Evolutionary conservation across 2,113 vertebrate genomes (phyloP), one percentile per base, ranked within the genome.

Genomic region (Bubo bubo): DNA sequence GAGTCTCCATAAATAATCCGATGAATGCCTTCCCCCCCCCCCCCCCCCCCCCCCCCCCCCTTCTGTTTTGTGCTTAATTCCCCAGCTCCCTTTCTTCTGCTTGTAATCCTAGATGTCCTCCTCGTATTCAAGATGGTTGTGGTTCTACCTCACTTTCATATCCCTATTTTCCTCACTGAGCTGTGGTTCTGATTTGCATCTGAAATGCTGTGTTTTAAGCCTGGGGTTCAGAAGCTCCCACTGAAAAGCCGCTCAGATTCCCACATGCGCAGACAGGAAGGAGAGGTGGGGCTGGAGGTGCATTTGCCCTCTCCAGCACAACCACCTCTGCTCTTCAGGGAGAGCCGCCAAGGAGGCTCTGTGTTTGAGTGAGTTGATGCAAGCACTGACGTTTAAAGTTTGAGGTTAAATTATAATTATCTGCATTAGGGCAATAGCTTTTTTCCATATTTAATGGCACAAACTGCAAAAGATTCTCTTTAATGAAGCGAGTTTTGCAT

Each of bases 251-350:
- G 0, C 13, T 70, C 34, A 63, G n/a, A 12, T 4, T 53, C 21
- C 23, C 4, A 2, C 27, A 11, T 0, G 4, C 13, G 24, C 0
- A 13, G 32, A 22, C 0, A 3, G 22, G 35, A 34, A 24, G 68
- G 73, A 45, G 43, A 43, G 22, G 16, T 53, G 21, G 34, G 49
- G 52, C 47, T 85, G 39, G 35, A 59, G 30, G 6, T 2, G 0
- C 28, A 2, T 66, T 24, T 71, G 32, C n/a, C 23, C 19, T 66
- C 37, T 30, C 7, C 60, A 35, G 14, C 39, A 49, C 41, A 89
- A 27, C n/a, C 62, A 72, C 14, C 62, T 39, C 81, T 72, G 26
- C 18, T 62, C n/a, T 45, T n/a, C 45, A 58, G 68, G 8, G 24
- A 53, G 13, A 62, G 21, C 21, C 3, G 10, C 18, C 22, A 45